Base-by-base conservation (phyloP, 2,113 vertebrate species). In the Protobothrops mucrosquamatus region DNA sequence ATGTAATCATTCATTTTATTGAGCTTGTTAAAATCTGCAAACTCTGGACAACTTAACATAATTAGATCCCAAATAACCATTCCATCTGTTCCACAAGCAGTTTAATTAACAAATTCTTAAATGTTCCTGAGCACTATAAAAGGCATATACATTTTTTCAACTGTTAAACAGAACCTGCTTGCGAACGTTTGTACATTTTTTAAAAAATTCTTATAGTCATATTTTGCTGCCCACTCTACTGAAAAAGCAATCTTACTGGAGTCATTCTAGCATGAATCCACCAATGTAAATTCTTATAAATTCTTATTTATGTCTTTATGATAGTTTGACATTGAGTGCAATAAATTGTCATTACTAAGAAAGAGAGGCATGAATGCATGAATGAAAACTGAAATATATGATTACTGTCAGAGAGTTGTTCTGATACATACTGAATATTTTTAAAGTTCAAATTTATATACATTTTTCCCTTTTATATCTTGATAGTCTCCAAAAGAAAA, bases 31-130 rank as follows among this genome's bases (percentile, higher is more conserved):
- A 97, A 97, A 96, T 95, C 97, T 96, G 97, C 93, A 95, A 98
- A 97, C 98, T 98, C 98, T 98, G 97, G 98, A 96, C 97, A 98
- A 98, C 98, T 98, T 98, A 97, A 96, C 97, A 97, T 98, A 98
- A 98, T 98, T 99, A 98, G 98, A 98, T 98, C 98, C 97, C 98
- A 98, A 98, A 98, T 99, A 98, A 98, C 98, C 97, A 95, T 98
- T 99, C 99, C 99, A 99, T 99, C 99, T 99, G 99, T 98, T 99
- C 97, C 97, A 93, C 97, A 97, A 98, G 97, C 97, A 96, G 98
- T 99, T 99, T 99, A 99, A 99, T 99, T 99, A 99, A 99, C 99
- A 98, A 99, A 99, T 98, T 99, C 99, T 97, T 98, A 98, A 98
- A 97, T 96, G 97, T 97, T 97, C 98, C 95, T 94, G 97, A 95